Conservation (phyloP, 2,888 invertebrate genomes). For the Graphium colonna region DNA sequence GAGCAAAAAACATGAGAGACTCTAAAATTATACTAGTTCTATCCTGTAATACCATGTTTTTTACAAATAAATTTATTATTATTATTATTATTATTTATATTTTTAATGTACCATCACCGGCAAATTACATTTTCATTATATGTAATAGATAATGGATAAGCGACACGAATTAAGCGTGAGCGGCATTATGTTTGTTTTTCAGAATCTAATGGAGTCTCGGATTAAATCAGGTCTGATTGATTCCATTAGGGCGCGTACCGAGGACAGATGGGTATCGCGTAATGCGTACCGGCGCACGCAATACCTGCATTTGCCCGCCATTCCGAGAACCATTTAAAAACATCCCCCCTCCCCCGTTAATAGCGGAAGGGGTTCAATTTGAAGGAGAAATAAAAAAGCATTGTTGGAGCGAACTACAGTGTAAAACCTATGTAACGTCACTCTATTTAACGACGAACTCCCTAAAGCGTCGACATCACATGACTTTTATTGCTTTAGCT, state of each 20-base stretch:
- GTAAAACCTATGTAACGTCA: slow-evolving; percentile 16
- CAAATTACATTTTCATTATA: no score
- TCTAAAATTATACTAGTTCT: no score
- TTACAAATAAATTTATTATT: no score
- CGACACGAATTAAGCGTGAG: background rate
- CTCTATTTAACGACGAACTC: no score
- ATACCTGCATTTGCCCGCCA: slow-evolving; percentile 51
- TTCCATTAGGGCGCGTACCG: slow-evolving; percentile 61
- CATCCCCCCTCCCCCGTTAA: slow-evolving; percentile 40
- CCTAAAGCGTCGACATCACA: no score
- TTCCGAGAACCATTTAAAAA: slow-evolving; percentile 34
- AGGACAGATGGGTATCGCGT: slow-evolving; percentile 46
- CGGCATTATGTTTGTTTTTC: slow-evolving; percentile 13
- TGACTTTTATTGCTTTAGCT: no score
- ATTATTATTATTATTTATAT: no score
- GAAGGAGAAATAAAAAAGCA: slow-evolving; percentile 7
- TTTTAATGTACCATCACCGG: no score
- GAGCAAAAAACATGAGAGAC: no score
- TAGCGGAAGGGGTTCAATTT: slow-evolving; percentile 20
- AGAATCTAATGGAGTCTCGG: slow-evolving; percentile 41
- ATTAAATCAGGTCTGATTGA: slow-evolving; percentile 55
- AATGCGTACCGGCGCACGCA: slow-evolving; percentile 43
- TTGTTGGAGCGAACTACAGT: no score
- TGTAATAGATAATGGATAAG: background rate
- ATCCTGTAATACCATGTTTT: no score